phyloP scores from a whole-genome alignment of 2,797 vertebrate species.

The Brachymystax lenok region DNA sequence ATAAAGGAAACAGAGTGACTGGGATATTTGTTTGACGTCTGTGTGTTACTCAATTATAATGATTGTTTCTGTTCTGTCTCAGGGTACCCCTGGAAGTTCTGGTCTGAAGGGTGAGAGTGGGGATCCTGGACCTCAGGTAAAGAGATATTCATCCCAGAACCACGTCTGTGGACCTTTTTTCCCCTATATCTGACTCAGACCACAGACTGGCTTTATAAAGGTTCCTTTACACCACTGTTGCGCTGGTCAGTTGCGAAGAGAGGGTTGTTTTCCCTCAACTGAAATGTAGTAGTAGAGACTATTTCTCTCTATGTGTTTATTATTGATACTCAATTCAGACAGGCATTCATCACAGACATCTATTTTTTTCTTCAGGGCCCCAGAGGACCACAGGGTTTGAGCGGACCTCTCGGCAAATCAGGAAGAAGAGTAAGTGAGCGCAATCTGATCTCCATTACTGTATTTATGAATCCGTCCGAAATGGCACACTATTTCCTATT shows the following conservation, averaged over 20 bases:
- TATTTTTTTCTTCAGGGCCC: conserved; percentile 73
- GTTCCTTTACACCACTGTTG: not conserved
- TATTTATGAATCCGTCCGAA: not conserved
- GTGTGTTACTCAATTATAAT: not conserved
- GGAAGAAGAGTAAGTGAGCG: conserved; percentile 83
- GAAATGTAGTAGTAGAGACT: not conserved
- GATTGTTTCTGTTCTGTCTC: conserved; percentile 21
- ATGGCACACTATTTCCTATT: not conserved
- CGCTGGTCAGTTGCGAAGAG: not conserved
- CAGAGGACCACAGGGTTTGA: conserved; percentile 81
- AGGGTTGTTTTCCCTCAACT: not conserved
- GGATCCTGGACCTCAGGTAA: conserved; percentile 89
- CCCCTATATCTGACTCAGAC: not conserved
- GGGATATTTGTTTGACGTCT: not conserved
- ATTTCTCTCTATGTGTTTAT: not conserved
- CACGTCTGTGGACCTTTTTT: not conserved
- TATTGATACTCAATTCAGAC: not conserved
- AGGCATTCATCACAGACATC: conserved; percentile 2
- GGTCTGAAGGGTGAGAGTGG: conserved; percentile 88
- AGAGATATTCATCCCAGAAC: not conserved
- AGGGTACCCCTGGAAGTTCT: conserved; percentile 84
- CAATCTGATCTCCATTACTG: not conserved
- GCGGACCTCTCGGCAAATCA: conserved; percentile 86
- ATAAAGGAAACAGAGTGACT: not conserved
- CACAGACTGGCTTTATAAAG: not conserved